A percentile compares a stretch with the other conserved stretches of the same genome.
phyloP scores from a whole-genome alignment of 23 tunicate genomes.

The Pegea sp. region DNA sequence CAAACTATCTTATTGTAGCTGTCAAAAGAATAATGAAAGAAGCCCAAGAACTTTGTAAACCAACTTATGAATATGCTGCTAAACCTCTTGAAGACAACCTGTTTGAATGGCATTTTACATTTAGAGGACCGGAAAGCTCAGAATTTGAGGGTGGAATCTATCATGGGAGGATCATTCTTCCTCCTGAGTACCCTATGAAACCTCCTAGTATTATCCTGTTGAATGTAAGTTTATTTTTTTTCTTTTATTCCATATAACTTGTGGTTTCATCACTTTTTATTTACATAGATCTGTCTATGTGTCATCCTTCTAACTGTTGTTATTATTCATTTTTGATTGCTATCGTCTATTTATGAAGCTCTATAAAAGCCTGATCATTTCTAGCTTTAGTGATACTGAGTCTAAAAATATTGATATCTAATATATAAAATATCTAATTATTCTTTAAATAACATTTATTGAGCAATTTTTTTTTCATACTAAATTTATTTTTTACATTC shows the following conservation, averaged over 20 bases:
- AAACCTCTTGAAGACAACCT: conserved; percentile 93
- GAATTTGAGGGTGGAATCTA: conserved; percentile 82
- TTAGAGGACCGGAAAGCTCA: conserved; percentile 86
- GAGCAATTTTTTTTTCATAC: too few species aligned
- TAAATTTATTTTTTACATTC: too few species aligned
- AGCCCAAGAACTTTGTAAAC: conserved; percentile 61
- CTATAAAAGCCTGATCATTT: too few species aligned
- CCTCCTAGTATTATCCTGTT: conserved; percentile 91
- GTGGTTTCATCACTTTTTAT: too few species aligned
- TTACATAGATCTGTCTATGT: too few species aligned
- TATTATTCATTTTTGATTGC: too few species aligned
- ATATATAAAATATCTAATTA: background rate
- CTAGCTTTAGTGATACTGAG: too few species aligned
- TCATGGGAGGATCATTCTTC: conserved; percentile 87
- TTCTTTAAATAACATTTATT: background rate
- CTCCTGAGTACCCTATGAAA: conserved; percentile 99
- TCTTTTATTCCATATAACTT: too few species aligned
- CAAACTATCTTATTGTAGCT: too few species aligned
- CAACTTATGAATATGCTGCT: conserved; percentile 76
- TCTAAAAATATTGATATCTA: too few species aligned
- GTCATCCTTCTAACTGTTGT: too few species aligned
- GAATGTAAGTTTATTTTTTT: conserved; percentile 14
- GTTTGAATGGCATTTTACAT: conserved; percentile 99
- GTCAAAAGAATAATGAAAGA: conserved; percentile 89
- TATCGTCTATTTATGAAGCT: too few species aligned